These are phyloP conservation scores for Cephus sareptanus DNA, from an alignment of 2,888 invertebrate genomes.

Conservation along the genomic window DNA sequence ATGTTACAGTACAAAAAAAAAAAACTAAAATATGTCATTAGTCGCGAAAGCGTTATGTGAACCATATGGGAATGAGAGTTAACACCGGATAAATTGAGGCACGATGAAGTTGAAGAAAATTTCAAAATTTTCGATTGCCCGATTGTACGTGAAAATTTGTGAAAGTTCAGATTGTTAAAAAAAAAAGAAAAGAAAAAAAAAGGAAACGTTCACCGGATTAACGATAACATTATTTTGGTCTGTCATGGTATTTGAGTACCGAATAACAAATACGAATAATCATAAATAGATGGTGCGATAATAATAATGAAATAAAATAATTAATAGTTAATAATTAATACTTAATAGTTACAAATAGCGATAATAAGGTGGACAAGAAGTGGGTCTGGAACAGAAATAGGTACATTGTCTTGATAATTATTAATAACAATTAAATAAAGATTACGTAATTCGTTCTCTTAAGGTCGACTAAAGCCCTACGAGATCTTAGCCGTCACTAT, in stretches of 20 bases:
- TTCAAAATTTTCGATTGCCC: too few relatives aligned
- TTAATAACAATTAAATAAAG: background rate
- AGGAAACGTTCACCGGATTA: background rate
- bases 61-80: too few relatives aligned
- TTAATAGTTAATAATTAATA: background rate
- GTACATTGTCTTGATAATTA: background rate
- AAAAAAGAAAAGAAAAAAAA: too few relatives aligned
- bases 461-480: background rate
- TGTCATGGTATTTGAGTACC: background rate
- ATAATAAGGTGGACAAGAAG: background rate
- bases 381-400: background rate
- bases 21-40: too few relatives aligned
- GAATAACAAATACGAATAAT: constrained; percentile 1
- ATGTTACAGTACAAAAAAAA: too few relatives aligned
- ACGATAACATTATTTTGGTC: constrained; percentile 3
- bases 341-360: background rate
- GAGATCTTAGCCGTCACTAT: background rate
- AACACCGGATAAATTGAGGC: too few relatives aligned
- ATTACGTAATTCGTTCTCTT: background rate
- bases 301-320: background rate
- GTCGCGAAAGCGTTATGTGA: too few relatives aligned
- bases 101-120: too few relatives aligned
- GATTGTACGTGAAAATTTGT: too few relatives aligned
- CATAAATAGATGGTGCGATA: background rate
- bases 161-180: too few relatives aligned